A percentile compares a stretch with the other conserved stretches of the same genome.
phyloP scores from a whole-genome alignment of 2,113 vertebrate genomes.

The Candoia aspera region DNA sequence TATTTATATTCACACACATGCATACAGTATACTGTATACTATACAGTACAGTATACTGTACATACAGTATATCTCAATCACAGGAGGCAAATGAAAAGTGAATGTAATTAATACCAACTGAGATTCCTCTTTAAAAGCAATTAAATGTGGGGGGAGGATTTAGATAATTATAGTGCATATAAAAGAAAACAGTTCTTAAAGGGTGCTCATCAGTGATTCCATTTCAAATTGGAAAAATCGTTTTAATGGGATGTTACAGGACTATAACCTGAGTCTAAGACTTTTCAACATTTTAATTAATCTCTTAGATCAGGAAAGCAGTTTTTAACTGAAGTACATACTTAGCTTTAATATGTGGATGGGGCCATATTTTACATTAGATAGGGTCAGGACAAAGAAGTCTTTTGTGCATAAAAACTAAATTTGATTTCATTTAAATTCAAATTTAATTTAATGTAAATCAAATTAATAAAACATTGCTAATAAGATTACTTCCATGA shows the following conservation, averaged over 20 bases:
- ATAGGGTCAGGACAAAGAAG: not conserved
- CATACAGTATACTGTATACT: not conserved
- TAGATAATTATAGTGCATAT: not conserved
- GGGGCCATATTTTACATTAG: not conserved
- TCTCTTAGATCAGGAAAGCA: not conserved
- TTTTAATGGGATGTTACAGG: not conserved
- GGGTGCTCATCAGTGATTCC: not conserved
- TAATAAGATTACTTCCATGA: not conserved
- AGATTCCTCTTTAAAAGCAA: not conserved
- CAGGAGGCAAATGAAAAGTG: not conserved
- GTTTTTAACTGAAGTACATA: not conserved
- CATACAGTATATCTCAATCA: not conserved
- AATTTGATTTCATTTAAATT: not conserved
- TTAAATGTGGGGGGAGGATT: not conserved
- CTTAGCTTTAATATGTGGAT: not conserved
- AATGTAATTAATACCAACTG: not conserved
- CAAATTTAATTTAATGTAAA: not conserved
- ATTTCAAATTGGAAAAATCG: not conserved
- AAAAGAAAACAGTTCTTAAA: not conserved
- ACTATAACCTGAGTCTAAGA: not conserved
- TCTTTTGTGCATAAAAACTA: not conserved
- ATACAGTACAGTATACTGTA: not conserved
- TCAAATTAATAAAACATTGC: not conserved
- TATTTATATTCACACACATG: not conserved
- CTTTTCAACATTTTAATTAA: not conserved